Conservation (phyloP, 2,888 invertebrate species). For the Petrolisthes manimaculis region DNA sequence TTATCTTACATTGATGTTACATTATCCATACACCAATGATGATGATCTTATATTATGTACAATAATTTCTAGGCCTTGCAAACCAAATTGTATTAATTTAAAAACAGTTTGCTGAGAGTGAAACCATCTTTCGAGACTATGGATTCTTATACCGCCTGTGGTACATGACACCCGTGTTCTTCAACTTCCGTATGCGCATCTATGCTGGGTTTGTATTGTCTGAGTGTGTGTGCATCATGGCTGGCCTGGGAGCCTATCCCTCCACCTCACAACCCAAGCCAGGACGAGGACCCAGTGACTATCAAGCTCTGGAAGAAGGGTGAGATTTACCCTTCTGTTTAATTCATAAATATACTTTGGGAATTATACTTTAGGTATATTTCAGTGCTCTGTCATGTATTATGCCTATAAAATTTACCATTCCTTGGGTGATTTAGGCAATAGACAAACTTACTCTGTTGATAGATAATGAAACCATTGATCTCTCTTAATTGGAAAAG, state of each 20-base stretch:
- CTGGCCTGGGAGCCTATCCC: slow-evolving; percentile 94
- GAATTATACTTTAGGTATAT: too few species aligned
- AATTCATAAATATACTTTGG: too few species aligned
- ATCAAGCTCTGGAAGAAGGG: slow-evolving; percentile 76
- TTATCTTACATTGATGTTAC: too few species aligned
- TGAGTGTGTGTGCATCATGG: slow-evolving; percentile 92
- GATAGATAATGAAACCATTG: not conserved
- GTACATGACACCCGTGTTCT: slow-evolving; percentile 89
- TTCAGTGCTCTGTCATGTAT: too few species aligned
- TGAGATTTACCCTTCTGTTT: slow-evolving; percentile 68
- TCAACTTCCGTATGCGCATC: slow-evolving; percentile 89
- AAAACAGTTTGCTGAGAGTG: slow-evolving; percentile 81
- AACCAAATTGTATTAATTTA: not conserved
- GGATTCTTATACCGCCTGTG: slow-evolving; percentile 80
- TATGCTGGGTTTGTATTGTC: slow-evolving; percentile 90
- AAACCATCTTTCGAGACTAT: slow-evolving; percentile 80
- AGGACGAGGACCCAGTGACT: slow-evolving; percentile 87
- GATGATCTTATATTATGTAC: too few species aligned
- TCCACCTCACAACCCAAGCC: slow-evolving; percentile 78
- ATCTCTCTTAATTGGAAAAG: not conserved
- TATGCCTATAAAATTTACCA: too few species aligned
- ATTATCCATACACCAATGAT: too few species aligned
- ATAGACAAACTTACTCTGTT: not conserved
- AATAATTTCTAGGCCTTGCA: not conserved
- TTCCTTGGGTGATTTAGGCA: too few species aligned